Evolutionary conservation across 2,797 vertebrate genomes (phyloP).

Genomic region (Platyrinchus mystaceus): DNA sequence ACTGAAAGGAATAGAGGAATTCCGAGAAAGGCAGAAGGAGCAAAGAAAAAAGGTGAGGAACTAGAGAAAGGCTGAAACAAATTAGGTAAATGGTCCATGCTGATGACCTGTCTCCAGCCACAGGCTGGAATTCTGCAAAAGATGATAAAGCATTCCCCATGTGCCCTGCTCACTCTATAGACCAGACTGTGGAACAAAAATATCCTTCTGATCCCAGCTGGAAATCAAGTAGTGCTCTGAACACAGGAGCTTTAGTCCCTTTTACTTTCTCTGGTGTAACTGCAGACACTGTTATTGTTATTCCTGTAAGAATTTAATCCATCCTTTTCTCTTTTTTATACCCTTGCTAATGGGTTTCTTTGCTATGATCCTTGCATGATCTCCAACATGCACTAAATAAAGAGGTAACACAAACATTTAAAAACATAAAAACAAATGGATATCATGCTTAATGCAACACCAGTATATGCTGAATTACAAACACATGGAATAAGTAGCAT

Average conservation of each 20-base stretch:
- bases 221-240: neutral
- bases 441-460: neutral
- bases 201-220: neutral
- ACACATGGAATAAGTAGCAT: neutral
- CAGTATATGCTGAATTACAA: neutral
- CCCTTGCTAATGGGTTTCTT: neutral
- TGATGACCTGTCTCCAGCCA: neutral
- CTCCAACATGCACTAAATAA: neutral
- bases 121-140: neutral
- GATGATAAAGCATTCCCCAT: neutral
- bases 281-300: neutral
- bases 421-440: neutral
- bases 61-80: neutral
- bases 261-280: neutral
- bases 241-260: neutral
- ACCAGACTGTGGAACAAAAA: neutral
- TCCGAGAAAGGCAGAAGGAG: slow-evolving; percentile 94
- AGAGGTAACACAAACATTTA: neutral
- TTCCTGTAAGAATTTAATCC: slow-evolving; percentile 34
- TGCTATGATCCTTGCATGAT: neutral
- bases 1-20: slow-evolving; percentile 87
- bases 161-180: neutral
- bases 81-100: neutral
- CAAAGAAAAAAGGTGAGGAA: slow-evolving; percentile 89
- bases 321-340: neutral